Evolutionary conservation across 2,888 invertebrate species (phyloP).

Genomic region (Caenorhabditis sp.): DNA sequence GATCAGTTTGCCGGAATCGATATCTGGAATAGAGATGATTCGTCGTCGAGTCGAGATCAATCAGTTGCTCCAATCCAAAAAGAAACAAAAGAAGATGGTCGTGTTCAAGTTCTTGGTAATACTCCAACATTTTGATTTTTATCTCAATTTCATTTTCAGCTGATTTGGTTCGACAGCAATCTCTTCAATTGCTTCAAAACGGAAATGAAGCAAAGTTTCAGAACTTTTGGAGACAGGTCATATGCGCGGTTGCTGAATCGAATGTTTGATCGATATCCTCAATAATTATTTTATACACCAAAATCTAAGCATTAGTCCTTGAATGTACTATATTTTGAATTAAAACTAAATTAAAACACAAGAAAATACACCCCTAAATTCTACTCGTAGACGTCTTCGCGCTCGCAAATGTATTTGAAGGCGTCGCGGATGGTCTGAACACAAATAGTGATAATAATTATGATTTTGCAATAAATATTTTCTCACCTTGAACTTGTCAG

Average conservation of each 20-base stretch:
- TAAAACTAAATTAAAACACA: background rate
- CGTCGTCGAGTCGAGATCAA: background rate
- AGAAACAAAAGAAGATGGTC: background rate
- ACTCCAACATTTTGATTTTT: too few species aligned
- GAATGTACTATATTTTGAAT: background rate
- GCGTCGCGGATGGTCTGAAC: conserved; percentile 37
- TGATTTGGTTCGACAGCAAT: background rate
- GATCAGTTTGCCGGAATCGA: background rate
- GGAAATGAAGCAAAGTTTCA: background rate
- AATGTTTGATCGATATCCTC: background rate
- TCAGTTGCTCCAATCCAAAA: background rate
- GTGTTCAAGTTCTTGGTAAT: background rate
- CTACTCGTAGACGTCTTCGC: conserved; percentile 57
- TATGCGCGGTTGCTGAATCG: background rate
- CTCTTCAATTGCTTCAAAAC: background rate
- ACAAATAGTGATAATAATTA: background rate
- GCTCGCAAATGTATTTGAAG: conserved; percentile 57
- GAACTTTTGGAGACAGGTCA: background rate
- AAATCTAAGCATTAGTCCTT: background rate
- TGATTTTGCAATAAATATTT: conserved; percentile 8
- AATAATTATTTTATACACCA: background rate
- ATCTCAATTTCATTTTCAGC: background rate
- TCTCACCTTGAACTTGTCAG: conserved; percentile 49
- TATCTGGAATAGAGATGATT: background rate
- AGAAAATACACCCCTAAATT: background rate